These are phyloP conservation scores for Gymnoscopelus braueri DNA, from an alignment of 2,797 vertebrate genomes.

Conservation along the genomic window DNA sequence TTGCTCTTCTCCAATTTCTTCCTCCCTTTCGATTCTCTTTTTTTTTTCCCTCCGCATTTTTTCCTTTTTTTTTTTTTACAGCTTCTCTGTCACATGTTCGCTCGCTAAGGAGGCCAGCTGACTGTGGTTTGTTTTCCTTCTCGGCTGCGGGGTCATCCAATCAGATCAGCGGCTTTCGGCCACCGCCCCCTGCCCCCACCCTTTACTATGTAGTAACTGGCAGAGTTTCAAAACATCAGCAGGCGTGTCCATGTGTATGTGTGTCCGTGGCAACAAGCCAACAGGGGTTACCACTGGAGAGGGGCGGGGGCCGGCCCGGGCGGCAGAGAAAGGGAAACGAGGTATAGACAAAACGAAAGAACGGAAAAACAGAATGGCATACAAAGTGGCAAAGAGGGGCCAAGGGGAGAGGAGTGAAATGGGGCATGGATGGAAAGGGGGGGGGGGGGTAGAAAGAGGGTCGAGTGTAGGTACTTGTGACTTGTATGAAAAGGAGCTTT, in stretches of 20 bases:
- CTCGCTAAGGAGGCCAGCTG: constrained; percentile 69
- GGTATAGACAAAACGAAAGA: neutral
- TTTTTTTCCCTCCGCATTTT: neutral
- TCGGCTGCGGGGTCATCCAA: constrained; percentile 56
- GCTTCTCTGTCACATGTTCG: constrained; percentile 54
- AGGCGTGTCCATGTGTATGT: constrained; percentile 58
- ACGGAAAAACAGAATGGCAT: constrained; percentile 8
- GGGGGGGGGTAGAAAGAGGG: constrained; percentile 18
- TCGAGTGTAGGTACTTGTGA: constrained; percentile 31
- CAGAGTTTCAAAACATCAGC: constrained; percentile 75
- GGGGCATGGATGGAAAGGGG: neutral
- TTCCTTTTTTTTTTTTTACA: constrained; percentile 13
- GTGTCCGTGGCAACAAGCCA: constrained; percentile 68
- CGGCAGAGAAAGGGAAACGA: constrained; percentile 1
- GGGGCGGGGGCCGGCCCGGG: constrained; percentile 41
- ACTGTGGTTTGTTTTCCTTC: constrained; percentile 75
- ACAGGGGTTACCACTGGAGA: constrained; percentile 39
- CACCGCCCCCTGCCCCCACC: constrained; percentile 60
- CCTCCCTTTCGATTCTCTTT: neutral
- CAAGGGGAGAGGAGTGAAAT: neutral
- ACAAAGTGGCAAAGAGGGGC: neutral
- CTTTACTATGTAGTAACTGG: constrained; percentile 59
- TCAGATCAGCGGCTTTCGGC: constrained; percentile 51
- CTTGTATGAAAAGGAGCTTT: constrained; percentile 41
- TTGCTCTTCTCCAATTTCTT: constrained; percentile 1